Evolutionary conservation across 1,140 invertebrate species (phyloP), one percentile per base, ranked within the genome.

Genomic region (Procambarus virginalis): DNA sequence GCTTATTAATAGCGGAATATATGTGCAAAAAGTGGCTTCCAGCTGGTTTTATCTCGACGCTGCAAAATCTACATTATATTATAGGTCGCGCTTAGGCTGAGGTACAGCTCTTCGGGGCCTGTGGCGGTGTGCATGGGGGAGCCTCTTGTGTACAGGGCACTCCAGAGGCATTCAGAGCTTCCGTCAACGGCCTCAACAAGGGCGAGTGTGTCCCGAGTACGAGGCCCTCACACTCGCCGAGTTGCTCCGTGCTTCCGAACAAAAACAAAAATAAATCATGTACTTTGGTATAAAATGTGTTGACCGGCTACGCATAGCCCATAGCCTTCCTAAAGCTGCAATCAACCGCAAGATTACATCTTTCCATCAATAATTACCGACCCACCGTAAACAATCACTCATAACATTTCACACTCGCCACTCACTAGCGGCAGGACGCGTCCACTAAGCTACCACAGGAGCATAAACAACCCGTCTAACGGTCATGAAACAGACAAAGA

Each of bases 241-340:
- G 51, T n/a, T n/a, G 17, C 82, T 20, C 64, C 64, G 73, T 51
- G 64, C 45, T 55, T 51, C 76, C 85, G 85, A 68, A 86, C 55
- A 79, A 86, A 79, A 86, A 86, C 55, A 78, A 86, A 86, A 79
- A 80, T 86, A 86, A 86, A 86, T 86, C 85, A 79, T 79, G 60
- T 48, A 80, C 85, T 86, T 68, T 79, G 85, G 85, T 86, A 86
- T 86, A 86, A 86, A 86, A 64, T 86, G 85, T 86, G 51, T 60
- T 64, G 85, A 45, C 49, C 84, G 60, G 48, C 85, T 68, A 86
- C 85, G 76, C 85, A 79, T 75, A 49, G 45, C 58, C 85, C 85
- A 86, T 80, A 80, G 77, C 76, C 80, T 68, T 79, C 20, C 20
- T 60, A 20, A 49, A 55, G 49, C 85, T 86, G 76, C 85, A 79